A percentile compares a stretch with the other conserved stretches of the same genome.
Conservation (phyloP, 2,113 vertebrate genomes). For the Formicarius rufipectus region DNA sequence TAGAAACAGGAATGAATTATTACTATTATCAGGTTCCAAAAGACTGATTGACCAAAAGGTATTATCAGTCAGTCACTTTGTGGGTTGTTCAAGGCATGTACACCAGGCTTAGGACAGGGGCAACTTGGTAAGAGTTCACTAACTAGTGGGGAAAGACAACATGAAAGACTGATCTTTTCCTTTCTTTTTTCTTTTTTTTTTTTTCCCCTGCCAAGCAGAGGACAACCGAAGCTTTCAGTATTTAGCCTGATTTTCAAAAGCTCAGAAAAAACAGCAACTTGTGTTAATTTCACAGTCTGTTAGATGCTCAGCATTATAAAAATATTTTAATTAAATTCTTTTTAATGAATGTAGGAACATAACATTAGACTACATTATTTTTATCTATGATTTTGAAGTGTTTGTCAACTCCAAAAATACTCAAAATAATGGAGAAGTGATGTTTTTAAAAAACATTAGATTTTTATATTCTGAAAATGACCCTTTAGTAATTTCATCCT, state of each 20-base stretch:
- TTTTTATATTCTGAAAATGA: not conserved
- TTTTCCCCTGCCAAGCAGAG: not conserved
- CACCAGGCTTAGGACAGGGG: not conserved
- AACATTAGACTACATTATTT: not conserved
- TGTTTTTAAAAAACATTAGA: not conserved
- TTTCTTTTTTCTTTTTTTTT: not conserved
- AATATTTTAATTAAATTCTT: not conserved
- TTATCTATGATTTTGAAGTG: not conserved
- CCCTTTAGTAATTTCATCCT: not conserved
- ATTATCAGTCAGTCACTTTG: not conserved
- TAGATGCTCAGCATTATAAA: not conserved
- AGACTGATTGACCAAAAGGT: not conserved
- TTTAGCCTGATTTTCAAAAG: not conserved
- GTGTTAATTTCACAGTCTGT: not conserved
- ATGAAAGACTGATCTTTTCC: not conserved
- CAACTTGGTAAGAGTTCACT: not conserved
- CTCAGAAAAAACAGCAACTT: not conserved
- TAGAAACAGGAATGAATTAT: not conserved
- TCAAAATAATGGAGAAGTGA: not conserved
- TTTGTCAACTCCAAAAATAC: not conserved
- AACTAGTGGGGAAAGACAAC: not conserved
- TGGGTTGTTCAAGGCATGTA: not conserved
- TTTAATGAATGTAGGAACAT: not conserved
- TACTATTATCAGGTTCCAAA: not conserved
- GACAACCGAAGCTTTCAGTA: not conserved